Evolutionary conservation across 2,113 vertebrate species (phyloP), one percentile per base, ranked within the genome.

Genomic region (Empidonax alnorum): DNA sequence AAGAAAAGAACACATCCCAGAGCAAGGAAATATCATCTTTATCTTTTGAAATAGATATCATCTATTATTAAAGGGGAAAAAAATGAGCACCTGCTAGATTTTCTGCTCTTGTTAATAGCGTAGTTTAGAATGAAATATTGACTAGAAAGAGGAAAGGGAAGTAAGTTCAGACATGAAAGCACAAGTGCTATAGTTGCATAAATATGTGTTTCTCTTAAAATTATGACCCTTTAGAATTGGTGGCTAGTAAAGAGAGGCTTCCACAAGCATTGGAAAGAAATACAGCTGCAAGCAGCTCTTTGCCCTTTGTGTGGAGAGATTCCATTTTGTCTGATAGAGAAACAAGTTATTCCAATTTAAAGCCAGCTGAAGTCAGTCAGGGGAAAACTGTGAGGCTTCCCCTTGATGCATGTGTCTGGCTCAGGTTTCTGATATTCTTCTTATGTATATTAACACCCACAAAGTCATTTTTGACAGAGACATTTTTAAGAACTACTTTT

Each of bases 41-140:
- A 93, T 90, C 67, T 94, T 96, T 86, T 81, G 76, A 94, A 94
- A 94, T 20, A 92, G 85, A 92, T 88, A 90, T 42, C 28, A 95
- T 86, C 86, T 91, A 65, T 90, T 95, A 67, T 83, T 78, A 52
- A 90, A 93, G 58, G 47, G 59, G 84, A 84, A 30, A 87, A 65
- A 41, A 28, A 42, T 3, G 5, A 50, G 33, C 68, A 59, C 37
- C n/a, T 81, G 59, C 56, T 85, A 17, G 17, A 85, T 81, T 76
- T 96, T 89, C 50, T 91, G 58, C 24, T 47, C 61, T n/a, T 30
- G 20, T 72, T 92, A 94, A 83, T 61, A 87, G 28, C 55, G 21
- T 59, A 17, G 28, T 84, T 94, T 78, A 49, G 23, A 84, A 93
- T 78, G 41, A 80, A 91, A 59, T 71, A 94, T 42, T 94, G 62